Conservation (phyloP, 2,797 vertebrate genomes). For the Allobates femoralis region DNA sequence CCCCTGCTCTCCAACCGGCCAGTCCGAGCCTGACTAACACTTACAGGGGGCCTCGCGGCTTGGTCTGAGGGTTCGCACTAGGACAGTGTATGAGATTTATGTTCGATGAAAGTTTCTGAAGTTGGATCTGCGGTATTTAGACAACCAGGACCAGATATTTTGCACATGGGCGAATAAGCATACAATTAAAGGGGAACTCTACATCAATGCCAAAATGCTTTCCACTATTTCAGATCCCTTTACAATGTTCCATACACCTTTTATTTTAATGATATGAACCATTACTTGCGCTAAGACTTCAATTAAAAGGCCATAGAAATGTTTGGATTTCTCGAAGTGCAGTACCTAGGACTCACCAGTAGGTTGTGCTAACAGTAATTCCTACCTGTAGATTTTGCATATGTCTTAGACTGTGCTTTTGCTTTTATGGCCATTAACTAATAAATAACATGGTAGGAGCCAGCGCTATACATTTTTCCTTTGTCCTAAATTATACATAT, state of each 20-base stretch:
- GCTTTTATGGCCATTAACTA: conserved; percentile 2
- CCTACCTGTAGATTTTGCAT: neutral
- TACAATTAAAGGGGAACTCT: neutral
- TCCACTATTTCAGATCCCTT: neutral
- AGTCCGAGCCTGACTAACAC: too few species aligned
- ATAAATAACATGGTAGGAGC: neutral
- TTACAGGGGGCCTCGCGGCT: neutral
- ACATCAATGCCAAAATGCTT: neutral
- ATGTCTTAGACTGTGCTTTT: neutral
- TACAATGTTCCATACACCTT: neutral
- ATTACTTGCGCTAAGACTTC: neutral
- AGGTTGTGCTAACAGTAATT: neutral
- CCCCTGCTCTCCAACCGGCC: too few species aligned
- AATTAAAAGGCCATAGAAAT: neutral
- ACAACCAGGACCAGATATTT: neutral
- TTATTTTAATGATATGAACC: neutral
- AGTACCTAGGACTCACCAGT: neutral
- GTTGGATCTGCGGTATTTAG: neutral
- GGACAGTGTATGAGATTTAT: too few species aligned
- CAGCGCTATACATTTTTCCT: neutral
- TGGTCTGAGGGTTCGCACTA: too few species aligned
- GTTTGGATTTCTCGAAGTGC: neutral
- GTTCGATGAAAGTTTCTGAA: neutral
- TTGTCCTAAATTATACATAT: neutral
- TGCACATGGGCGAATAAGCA: neutral